Percentiles rank a stretch among this genome's conserved stretches.
These are phyloP conservation scores for Nebria brevicollis DNA, from an alignment of 2,888 invertebrate species.

Conservation along the genomic window DNA sequence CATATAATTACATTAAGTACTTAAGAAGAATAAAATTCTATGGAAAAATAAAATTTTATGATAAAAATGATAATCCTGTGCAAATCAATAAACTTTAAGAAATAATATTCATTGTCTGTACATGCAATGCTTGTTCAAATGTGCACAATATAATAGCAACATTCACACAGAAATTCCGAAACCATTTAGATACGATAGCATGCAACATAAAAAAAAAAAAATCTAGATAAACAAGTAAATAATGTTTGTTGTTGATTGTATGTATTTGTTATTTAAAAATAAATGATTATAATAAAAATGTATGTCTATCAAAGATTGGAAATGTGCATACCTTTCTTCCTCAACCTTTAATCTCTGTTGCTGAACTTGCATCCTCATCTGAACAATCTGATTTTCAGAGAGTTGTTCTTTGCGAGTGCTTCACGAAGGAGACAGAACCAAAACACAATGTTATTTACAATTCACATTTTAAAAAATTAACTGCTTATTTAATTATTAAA, in stretches of 20 bases:
- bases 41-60: constrained; percentile 19
- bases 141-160: background rate
- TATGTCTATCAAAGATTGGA: constrained; percentile 35
- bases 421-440: constrained; percentile 43
- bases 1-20: background rate
- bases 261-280: background rate
- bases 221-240: background rate
- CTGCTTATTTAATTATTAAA: background rate
- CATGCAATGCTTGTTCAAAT: constrained; percentile 25
- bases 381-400: constrained; percentile 82
- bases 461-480: constrained; percentile 18
- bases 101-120: constrained; percentile 1
- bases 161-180: constrained; percentile 19
- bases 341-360: constrained; percentile 83
- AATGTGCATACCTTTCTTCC: constrained; percentile 77
- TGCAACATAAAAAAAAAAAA: constrained; percentile 5
- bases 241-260: background rate
- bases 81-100: constrained; percentile 15
- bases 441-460: constrained; percentile 47
- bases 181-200: background rate
- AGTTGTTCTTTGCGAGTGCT: constrained; percentile 76
- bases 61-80: background rate
- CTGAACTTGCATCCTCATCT: constrained; percentile 82
- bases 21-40: constrained; percentile 12
- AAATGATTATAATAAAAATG: background rate